A percentile compares a stretch with the other conserved stretches of the same genome.
Conservation (phyloP, 2,888 invertebrate species). For the Aleiodes alternator region DNA sequence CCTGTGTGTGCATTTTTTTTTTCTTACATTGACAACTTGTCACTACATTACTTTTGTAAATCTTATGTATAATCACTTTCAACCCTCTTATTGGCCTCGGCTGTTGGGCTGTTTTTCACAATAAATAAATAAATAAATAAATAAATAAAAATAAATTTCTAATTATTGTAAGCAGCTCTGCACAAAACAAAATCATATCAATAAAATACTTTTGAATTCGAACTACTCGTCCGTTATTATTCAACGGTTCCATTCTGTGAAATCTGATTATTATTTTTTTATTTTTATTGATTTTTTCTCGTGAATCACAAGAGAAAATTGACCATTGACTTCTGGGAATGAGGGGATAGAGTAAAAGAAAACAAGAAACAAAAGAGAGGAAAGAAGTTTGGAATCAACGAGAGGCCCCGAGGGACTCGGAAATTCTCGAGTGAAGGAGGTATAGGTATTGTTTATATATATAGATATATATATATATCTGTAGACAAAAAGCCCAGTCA, state of each 20-base stretch:
- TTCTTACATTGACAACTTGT: no score
- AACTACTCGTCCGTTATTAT: background rate
- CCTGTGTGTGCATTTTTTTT: no score
- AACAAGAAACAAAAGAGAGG: background rate
- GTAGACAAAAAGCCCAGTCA: conserved; percentile 48
- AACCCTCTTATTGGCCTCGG: no score
- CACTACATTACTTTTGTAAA: no score
- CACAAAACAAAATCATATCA: no score
- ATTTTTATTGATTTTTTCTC: no score
- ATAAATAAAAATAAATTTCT: no score
- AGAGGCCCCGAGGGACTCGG: conserved; percentile 6
- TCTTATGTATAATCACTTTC: no score
- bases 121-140: no score
- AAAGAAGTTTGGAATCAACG: conserved; percentile 10
- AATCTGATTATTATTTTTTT: conserved; percentile 15
- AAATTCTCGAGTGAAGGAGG: conserved; percentile 18
- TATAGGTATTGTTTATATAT: conserved; percentile 24
- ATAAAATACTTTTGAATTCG: no score
- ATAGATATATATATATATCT: background rate
- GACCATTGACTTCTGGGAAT: conserved; percentile 20
- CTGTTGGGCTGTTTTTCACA: no score
- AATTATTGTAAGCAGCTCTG: no score
- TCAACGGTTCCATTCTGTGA: conserved; percentile 8
- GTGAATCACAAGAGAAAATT: conserved; percentile 20
- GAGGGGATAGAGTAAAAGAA: background rate